Percentiles rank a stretch among this genome's conserved stretches.
phyloP scores from a whole-genome alignment of 2,888 invertebrate species.

The Halocaridina rubra region DNA sequence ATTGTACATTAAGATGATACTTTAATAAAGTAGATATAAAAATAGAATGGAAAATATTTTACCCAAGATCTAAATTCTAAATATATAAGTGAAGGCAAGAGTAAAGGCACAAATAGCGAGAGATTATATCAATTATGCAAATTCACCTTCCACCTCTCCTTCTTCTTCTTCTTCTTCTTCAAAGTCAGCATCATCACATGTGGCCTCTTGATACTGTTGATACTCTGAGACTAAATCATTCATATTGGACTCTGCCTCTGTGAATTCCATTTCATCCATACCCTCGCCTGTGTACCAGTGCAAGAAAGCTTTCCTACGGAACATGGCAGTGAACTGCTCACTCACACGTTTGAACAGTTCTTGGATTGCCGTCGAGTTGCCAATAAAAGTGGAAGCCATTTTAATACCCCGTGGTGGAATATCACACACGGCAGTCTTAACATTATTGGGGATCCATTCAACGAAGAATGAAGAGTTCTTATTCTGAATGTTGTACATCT shows the following conservation, averaged over 20 bases:
- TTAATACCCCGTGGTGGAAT: background rate
- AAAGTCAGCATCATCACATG: slow-evolving; percentile 83
- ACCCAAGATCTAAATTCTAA: no score
- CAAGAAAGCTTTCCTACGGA: slow-evolving; percentile 73
- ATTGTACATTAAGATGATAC: background rate
- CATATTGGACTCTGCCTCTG: background rate
- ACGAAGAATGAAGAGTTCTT: slow-evolving; percentile 84
- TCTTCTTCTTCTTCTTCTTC: slow-evolving; percentile 83
- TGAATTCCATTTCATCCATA: background rate
- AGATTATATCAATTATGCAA: no score
- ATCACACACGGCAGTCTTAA: background rate
- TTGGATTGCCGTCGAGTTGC: slow-evolving; percentile 92
- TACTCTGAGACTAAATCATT: slow-evolving; percentile 77
- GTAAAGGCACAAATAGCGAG: no score
- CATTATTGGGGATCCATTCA: background rate
- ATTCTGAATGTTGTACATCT: slow-evolving; percentile 82
- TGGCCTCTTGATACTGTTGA: slow-evolving; percentile 93
- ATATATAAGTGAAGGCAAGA: no score
- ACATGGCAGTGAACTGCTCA: slow-evolving; percentile 89
- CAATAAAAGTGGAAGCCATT: slow-evolving; percentile 90
- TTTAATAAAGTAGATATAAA: background rate
- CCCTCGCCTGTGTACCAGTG: background rate
- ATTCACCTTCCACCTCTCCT: slow-evolving; percentile 71
- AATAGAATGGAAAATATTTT: background rate
- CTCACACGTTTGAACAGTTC: slow-evolving; percentile 91